Evolutionary conservation across 2,113 vertebrate genomes (phyloP).

Genomic region (Nesoenas mayeri): DNA sequence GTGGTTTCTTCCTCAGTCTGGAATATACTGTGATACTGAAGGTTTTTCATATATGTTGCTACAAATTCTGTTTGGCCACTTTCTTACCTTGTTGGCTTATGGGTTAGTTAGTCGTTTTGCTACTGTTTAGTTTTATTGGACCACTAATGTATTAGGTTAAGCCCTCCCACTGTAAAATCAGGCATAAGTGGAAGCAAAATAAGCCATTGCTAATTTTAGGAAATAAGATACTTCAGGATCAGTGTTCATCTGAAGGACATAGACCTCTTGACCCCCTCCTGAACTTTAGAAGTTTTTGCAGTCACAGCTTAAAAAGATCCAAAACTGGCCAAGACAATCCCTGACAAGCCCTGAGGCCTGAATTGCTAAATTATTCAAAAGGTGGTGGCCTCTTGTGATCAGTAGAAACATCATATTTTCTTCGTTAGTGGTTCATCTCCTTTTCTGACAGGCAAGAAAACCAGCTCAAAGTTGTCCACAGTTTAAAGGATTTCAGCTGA

Average conservation of each 20-base stretch:
- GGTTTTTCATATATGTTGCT: not conserved
- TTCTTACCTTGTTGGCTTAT: not conserved
- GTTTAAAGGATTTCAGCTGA: not conserved
- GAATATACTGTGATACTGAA: too few relatives aligned
- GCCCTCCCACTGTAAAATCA: not conserved
- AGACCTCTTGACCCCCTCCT: not conserved
- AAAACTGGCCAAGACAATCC: not conserved
- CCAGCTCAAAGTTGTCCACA: not conserved
- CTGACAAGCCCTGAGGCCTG: not conserved
- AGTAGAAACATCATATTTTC: not conserved
- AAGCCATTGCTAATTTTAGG: not conserved
- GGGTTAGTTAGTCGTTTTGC: not conserved
- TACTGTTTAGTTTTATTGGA: not conserved
- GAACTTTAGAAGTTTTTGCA: not conserved
- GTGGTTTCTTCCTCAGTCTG: too few relatives aligned
- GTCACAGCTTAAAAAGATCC: not conserved
- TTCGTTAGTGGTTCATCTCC: not conserved
- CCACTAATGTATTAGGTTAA: fast-evolving
- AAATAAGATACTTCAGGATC: not conserved
- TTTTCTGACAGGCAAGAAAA: not conserved
- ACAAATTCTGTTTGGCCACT: not conserved
- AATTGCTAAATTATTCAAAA: not conserved
- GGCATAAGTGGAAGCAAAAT: not conserved
- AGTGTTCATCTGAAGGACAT: not conserved
- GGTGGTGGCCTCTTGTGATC: not conserved